phyloP scores from a whole-genome alignment of 2,797 vertebrate species.

The Syncerus caffer region DNA sequence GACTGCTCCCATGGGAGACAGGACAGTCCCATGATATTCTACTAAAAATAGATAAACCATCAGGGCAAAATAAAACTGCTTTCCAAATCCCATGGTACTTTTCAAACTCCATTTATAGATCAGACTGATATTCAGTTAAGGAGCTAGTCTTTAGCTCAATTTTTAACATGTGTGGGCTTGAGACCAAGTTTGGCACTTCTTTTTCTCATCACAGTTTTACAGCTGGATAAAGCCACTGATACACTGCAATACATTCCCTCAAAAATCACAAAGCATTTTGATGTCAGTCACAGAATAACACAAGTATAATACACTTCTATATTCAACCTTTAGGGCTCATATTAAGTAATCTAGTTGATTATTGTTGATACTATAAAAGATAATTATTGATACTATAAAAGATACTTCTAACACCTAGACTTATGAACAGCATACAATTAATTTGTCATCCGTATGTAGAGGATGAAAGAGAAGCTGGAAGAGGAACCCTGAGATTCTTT shows the following conservation, averaged over 20 bases:
- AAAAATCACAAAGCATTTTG: background rate
- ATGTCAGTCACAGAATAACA: conserved; percentile 15
- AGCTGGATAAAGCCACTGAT: conserved; percentile 29
- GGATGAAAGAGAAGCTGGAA: background rate
- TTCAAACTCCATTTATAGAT: conserved; percentile 60
- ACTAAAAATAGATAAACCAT: conserved; percentile 57
- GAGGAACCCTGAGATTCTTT: background rate
- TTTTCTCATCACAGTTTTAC: conserved; percentile 34
- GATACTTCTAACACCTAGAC: background rate
- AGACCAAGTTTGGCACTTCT: conserved; percentile 42
- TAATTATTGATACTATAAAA: background rate
- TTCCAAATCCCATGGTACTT: conserved; percentile 54
- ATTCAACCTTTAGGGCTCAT: background rate
- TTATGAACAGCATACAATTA: background rate
- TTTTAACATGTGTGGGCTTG: conserved; percentile 51
- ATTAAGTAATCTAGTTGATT: background rate
- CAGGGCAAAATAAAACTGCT: conserved; percentile 25
- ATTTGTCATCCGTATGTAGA: background rate
- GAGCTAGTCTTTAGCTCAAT: conserved; percentile 1
- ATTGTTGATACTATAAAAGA: background rate
- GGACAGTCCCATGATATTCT: conserved; percentile 15
- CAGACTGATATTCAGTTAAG: conserved; percentile 31
- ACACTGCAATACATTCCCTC: background rate
- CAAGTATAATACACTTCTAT: background rate
- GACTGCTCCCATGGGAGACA: background rate